phyloP scores from a whole-genome alignment of 2,113 vertebrate genomes.

The Ammospiza caudacuta region DNA sequence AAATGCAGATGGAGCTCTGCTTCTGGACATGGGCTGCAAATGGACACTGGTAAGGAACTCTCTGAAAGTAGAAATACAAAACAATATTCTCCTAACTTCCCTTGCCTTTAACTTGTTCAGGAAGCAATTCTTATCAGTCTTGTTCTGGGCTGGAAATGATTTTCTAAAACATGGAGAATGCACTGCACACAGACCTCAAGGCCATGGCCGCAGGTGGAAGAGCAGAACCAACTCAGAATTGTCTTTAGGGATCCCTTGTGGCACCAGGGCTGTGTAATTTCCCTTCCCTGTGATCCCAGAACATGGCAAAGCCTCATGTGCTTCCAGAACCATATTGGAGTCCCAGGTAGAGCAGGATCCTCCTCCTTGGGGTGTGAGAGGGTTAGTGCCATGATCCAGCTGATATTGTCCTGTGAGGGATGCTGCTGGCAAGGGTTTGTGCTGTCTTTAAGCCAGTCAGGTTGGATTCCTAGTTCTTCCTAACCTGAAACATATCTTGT shows the following conservation, averaged over 20 bases:
- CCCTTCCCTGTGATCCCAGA: background rate
- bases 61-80: background rate
- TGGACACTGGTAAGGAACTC: background rate
- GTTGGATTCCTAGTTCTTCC: background rate
- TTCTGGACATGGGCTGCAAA: background rate
- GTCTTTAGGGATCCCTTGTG: background rate
- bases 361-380: background rate
- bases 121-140: background rate
- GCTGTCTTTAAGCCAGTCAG: background rate
- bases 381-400: background rate
- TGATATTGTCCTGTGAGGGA: background rate
- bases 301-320: background rate
- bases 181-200: background rate
- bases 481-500: background rate
- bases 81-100: background rate
- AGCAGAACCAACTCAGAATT: background rate
- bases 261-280: background rate
- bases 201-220: background rate
- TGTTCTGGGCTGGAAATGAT: background rate
- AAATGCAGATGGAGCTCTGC: background rate
- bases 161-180: background rate
- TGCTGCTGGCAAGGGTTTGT: background rate
- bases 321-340: background rate
- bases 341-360: background rate
- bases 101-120: background rate